Base-by-base conservation (phyloP, 2,797 vertebrate genomes). In the Enteromius mattozi region DNA sequence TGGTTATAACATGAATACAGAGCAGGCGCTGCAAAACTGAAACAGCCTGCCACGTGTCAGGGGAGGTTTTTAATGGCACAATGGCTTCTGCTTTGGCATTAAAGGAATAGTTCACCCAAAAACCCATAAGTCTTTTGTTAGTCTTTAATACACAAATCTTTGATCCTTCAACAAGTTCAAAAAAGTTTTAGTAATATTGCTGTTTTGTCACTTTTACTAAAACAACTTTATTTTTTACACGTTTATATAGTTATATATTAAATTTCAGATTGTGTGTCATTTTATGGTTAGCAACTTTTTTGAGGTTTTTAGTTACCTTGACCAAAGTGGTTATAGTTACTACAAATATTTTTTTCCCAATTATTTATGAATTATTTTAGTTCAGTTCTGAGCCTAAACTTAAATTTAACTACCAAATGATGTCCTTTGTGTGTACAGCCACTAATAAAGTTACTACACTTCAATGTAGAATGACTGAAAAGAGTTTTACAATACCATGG, bases 41-140 rank as follows among this genome's bases (percentile, higher is more conserved):
- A 87, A 86, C 76, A 87, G 63, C 3, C n/a, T 70, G 85, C 77
- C 90, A 89, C 61, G 70, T 91, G 88, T 86, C 82, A 79, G 72
- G 85, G 66, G 16, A 56, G 82, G 71, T 42, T 16, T 65, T 54
- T 45, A 69, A 80, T n/a, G 70, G 27, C 83, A 88, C 79, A 87
- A 16, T 75, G 63, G 81, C 72, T 74, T 85, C 13, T 84, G 74
- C 24, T 65, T 80, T 33, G 35, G 71, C 3, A 16, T 24, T 72
- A 77, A 24, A 77, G 54, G 54, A 24, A 59, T 8, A 6, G 35
- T 7, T 59, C 33, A 10, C 7, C 8, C 54, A 61, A 61, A 59
- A 6, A 30, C n/a, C 0, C n/a, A 13, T 14, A 14, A 27, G 37
- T 40, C 2, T 40, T 24, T 40, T 24, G 9, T 12, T 12, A 10